These are phyloP conservation scores for Calliopum simillimum DNA, from an alignment of 2,888 invertebrate genomes.

Conservation along the genomic window DNA sequence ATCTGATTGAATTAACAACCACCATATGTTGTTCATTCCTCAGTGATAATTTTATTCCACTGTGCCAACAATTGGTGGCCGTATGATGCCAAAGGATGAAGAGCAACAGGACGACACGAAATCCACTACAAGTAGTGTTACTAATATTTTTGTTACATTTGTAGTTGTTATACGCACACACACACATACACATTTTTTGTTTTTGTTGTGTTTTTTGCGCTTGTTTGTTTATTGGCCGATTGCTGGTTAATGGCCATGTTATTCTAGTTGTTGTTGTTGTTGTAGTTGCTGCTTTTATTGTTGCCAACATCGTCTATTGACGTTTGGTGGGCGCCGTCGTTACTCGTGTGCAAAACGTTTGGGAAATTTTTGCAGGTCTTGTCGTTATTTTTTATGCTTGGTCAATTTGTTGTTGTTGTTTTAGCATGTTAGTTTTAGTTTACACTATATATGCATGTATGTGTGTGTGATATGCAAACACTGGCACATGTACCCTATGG, in stretches of 20 bases:
- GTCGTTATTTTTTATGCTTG: neutral
- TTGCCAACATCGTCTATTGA: neutral
- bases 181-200: too few relatives aligned
- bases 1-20: too few relatives aligned
- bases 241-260: conserved; percentile 44
- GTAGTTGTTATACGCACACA: too few relatives aligned
- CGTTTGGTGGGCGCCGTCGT: neutral
- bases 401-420: neutral
- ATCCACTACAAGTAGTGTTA: too few relatives aligned
- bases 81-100: too few relatives aligned
- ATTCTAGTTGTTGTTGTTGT: conserved; percentile 6
- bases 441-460: neutral
- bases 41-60: too few relatives aligned
- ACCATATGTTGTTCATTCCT: too few relatives aligned
- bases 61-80: too few relatives aligned
- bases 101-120: too few relatives aligned
- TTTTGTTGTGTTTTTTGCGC: conserved; percentile 1
- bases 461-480: too few relatives aligned
- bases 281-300: neutral
- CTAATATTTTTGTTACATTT: conserved; percentile 6
- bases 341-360: neutral
- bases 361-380: neutral
- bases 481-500: too few relatives aligned
- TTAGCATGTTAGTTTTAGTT: neutral
- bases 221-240: conserved; percentile 62